Conservation (phyloP, 2,888 invertebrate species). For the Cryptocheilus praepositus region DNA sequence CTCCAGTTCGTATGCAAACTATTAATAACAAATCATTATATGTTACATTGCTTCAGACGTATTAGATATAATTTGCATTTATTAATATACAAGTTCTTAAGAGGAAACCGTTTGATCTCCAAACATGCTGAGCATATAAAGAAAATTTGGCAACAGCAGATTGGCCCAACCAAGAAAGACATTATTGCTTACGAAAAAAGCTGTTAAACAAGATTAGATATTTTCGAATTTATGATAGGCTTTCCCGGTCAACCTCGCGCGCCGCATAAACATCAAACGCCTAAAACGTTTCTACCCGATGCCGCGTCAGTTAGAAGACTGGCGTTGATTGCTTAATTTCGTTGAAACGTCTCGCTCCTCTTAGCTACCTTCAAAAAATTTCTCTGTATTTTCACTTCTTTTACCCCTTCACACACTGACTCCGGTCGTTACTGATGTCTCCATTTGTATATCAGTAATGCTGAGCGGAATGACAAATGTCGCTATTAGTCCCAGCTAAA, state of each 20-base stretch:
- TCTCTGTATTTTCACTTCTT: constrained; percentile 10
- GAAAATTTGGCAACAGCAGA: too few species aligned
- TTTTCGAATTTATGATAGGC: too few species aligned
- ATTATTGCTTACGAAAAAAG: too few species aligned
- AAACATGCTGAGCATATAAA: too few species aligned
- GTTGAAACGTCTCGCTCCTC: constrained; percentile 22
- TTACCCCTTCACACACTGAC: constrained; percentile 6
- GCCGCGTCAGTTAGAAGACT: constrained; percentile 8
- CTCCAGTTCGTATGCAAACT: too few species aligned
- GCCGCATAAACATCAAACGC: constrained; percentile 45
- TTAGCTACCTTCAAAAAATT: constrained; percentile 9
- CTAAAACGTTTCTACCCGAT: constrained; percentile 51
- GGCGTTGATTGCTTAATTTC: constrained; percentile 52
- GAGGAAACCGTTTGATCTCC: too few species aligned
- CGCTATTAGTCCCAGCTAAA: constrained; percentile 66
- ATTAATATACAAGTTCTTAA: too few species aligned
- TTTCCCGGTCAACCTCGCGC: constrained; percentile 51
- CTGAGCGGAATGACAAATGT: constrained; percentile 70
- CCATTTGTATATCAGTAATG: constrained; percentile 70
- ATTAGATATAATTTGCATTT: too few species aligned
- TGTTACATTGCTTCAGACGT: too few species aligned
- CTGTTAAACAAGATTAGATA: too few species aligned
- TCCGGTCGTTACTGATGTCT: constrained; percentile 64
- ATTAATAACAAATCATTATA: too few species aligned
- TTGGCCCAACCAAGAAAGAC: too few species aligned